Evolutionary conservation across 2,113 vertebrate species (phyloP), one percentile per base, ranked within the genome.

Genomic region (Noctilio leporinus): DNA sequence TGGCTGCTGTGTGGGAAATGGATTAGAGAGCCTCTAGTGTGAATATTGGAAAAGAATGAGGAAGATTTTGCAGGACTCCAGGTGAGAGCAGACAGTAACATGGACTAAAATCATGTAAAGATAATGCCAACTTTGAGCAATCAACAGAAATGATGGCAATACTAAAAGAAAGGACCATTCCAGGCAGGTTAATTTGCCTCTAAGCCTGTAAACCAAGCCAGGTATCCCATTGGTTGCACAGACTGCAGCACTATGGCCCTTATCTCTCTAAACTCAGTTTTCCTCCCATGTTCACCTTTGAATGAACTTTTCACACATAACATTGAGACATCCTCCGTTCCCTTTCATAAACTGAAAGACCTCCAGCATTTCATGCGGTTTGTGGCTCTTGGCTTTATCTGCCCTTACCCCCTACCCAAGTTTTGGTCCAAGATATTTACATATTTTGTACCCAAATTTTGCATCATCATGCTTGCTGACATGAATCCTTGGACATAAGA

Each of bases 371-470:
- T 17, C 22, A 59, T 4, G 2, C 10, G 7, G 26, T 28, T 43
- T 33, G 16, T 30, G 3, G 40, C 26, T 78, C n/a, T 78, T 70
- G 1, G 8, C 49, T 86, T 24, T 22, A 24, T n/a, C 38, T 83
- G 28, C 30, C 14, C 4, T 0, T 5, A 43, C 15, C 2, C 3
- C 7, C 5, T 4, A 24, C 67, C 26, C 47, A 16, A 47, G 20
- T 67, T 84, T 78, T 49, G 12, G 43, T 24, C 59, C 45, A 69
- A 77, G 65, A 76, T 51, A 8, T 64, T 82, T 81, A 67, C 6
- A 11, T 67, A 43, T 49, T 70, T 62, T 76, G 8, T 51, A 51
- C 24, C 28, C 55, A 89, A 55, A 38, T 51, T 72, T 89, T 53
- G 59, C 4, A 33, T 33, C n/a, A 82, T 8, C 43, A 43, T 5